phyloP scores from a whole-genome alignment of 2,888 invertebrate species.

The Micropterix aruncella region DNA sequence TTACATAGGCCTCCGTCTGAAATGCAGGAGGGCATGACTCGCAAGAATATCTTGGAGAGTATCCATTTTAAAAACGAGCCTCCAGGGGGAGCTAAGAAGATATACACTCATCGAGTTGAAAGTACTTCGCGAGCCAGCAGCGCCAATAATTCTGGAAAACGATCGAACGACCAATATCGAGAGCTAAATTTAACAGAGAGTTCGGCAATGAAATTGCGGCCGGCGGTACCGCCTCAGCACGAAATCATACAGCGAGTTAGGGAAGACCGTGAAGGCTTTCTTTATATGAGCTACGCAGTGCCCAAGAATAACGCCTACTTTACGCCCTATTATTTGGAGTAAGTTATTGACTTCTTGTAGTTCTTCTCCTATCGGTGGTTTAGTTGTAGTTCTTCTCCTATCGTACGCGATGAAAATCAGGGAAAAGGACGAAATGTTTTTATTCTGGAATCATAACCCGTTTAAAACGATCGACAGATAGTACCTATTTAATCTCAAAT shows the following conservation, averaged over 20 bases:
- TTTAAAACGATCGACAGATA: neutral
- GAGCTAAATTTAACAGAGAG: too few species aligned
- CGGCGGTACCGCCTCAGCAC: slow-evolving; percentile 27
- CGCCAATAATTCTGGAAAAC: slow-evolving; percentile 13
- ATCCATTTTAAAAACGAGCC: too few species aligned
- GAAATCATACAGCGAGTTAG: slow-evolving; percentile 37
- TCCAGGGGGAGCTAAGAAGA: too few species aligned
- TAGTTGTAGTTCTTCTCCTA: too few species aligned
- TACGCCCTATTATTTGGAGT: slow-evolving; percentile 63
- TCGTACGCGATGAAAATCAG: too few species aligned
- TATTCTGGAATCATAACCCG: too few species aligned
- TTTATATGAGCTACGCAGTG: slow-evolving; percentile 64
- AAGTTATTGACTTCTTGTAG: slow-evolving; percentile 16
- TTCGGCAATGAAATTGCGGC: slow-evolving; percentile 30
- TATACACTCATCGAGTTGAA: too few species aligned
- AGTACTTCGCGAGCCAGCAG: slow-evolving; percentile 13
- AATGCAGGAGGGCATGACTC: too few species aligned
- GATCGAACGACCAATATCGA: slow-evolving; percentile 20
- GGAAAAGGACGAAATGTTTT: too few species aligned
- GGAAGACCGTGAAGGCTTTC: slow-evolving; percentile 43
- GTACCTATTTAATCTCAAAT: neutral
- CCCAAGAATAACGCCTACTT: slow-evolving; percentile 58
- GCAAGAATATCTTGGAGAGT: too few species aligned
- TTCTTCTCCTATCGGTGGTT: neutral
- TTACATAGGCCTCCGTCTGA: too few species aligned